These are phyloP conservation scores for Brachypterus glaber DNA, from an alignment of 2,888 invertebrate species.

Conservation along the genomic window DNA sequence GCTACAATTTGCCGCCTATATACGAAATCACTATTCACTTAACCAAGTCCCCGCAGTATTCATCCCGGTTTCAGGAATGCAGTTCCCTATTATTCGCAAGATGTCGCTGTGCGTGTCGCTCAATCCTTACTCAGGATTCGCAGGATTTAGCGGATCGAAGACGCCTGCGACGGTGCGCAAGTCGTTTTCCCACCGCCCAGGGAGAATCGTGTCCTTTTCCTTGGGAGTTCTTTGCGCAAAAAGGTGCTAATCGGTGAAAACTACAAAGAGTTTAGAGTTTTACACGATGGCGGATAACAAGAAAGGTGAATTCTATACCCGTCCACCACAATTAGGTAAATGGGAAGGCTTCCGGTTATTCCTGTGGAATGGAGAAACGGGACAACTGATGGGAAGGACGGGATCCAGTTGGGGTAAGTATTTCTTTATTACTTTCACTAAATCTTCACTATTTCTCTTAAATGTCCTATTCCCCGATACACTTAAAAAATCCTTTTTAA, in stretches of 20 bases:
- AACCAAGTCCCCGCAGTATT: no score
- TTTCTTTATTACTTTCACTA: background rate
- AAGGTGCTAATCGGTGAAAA: conserved; percentile 25
- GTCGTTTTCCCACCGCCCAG: conserved; percentile 29
- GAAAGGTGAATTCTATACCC: conserved; percentile 67
- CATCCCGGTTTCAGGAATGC: no score
- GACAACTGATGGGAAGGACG: conserved; percentile 84
- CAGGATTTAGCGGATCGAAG: conserved; percentile 27
- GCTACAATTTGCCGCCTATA: no score
- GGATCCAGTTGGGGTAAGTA: conserved; percentile 92
- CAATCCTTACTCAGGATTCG: no score
- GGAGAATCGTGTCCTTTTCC: conserved; percentile 24
- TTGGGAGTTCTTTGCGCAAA: conserved; percentile 28
- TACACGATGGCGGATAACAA: conserved; percentile 63
- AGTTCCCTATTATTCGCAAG: no score
- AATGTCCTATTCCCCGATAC: no score
- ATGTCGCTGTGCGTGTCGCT: no score
- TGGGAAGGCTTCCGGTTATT: conserved; percentile 80
- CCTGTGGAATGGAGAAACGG: conserved; percentile 87
- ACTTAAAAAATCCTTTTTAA: no score
- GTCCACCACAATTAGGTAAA: conserved; percentile 71
- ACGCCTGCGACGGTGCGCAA: conserved; percentile 27
- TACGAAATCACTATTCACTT: no score
- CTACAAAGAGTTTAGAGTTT: conserved; percentile 3
- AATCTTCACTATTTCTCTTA: no score